A percentile compares a stretch with the other conserved stretches of the same genome.
phyloP scores from a whole-genome alignment of 2,888 invertebrate genomes.

The Agrochola macilenta region DNA sequence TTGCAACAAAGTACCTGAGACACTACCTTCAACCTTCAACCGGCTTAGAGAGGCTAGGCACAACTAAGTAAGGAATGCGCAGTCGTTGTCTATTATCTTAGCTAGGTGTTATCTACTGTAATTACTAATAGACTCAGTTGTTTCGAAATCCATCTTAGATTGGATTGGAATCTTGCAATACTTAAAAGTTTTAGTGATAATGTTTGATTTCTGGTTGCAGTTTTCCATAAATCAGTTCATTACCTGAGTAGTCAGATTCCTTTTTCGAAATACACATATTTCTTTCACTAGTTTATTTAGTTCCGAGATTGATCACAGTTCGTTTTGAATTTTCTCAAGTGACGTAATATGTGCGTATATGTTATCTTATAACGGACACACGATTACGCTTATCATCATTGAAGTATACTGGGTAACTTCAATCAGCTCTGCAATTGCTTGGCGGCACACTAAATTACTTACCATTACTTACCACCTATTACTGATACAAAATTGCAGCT shows the following conservation, averaged over 20 bases:
- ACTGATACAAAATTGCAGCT: conserved; percentile 35
- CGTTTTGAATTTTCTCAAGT: conserved; percentile 23
- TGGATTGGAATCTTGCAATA: conserved; percentile 30
- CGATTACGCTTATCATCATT: conserved; percentile 42
- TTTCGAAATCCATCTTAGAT: conserved; percentile 53
- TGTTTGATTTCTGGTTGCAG: no score
- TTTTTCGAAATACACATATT: neutral
- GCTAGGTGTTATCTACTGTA: conserved; percentile 62
- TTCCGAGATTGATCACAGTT: neutral
- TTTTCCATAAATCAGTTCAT: neutral
- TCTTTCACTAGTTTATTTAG: neutral
- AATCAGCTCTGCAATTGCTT: conserved; percentile 44
- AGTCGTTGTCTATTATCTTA: conserved; percentile 74
- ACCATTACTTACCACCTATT: conserved; percentile 44
- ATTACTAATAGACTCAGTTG: conserved; percentile 56
- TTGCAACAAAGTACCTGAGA: conserved; percentile 48
- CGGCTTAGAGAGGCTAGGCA: conserved; percentile 73
- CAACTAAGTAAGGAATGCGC: conserved; percentile 76
- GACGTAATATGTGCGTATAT: conserved; percentile 35
- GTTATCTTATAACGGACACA: conserved; percentile 29
- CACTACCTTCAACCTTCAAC: conserved; percentile 77
- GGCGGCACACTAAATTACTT: conserved; percentile 34
- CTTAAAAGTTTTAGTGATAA: no score
- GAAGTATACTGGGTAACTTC: conserved; percentile 43
- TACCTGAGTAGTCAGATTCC: neutral